Evolutionary conservation across 2,888 invertebrate genomes (phyloP), one percentile per base, ranked within the genome.

Genomic region (Phymatocera aterrima): DNA sequence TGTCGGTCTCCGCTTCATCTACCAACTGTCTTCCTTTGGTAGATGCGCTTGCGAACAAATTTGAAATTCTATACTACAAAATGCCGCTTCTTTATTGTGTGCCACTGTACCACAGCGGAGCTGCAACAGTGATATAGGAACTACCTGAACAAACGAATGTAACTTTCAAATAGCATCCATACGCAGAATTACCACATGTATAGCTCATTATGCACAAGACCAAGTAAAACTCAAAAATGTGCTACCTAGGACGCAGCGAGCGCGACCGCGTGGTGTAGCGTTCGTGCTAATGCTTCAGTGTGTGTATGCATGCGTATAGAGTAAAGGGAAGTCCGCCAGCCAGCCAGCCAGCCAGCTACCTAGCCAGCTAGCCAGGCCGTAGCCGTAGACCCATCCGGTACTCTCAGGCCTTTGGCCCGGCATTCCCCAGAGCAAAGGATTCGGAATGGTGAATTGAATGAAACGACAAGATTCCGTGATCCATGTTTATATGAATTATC

Each of bases 81-180:
- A 43, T 43, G 43, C 43, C 43, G 8, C 43, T n/a, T n/a, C n/a
- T n/a, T n/a, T n/a, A n/a, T n/a, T n/a, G n/a, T n/a, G n/a, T n/a
- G n/a, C n/a, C n/a, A 46, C 46, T 10, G 46, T n/a, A 1, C 1
- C 8, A 46, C 46, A 46, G 15, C n/a, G 46, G n/a, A 3, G n/a
- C n/a, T n/a, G n/a, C n/a, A n/a, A 10, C 43, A 65, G 12, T 68
- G 46, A 24, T 40, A 40, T 28, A 70, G 70, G 48, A 70, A 70
- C 24, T 70, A n/a, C 12, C 48, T 5, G 46, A 70, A 70, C 48
- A 28, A 48, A 31, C n/a, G 24, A 70, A 21, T 10, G 15, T 70
- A 12, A 28, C 70, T 10, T 31, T 34, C 10, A 34, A 40, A 64
- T 10, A n/a, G 46, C n/a, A 46, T 70, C 48, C 28, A 31, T 15